Evolutionary conservation across 2,113 vertebrate species (phyloP), one percentile per base, ranked within the genome.

Genomic region (Semnornis frantzii): DNA sequence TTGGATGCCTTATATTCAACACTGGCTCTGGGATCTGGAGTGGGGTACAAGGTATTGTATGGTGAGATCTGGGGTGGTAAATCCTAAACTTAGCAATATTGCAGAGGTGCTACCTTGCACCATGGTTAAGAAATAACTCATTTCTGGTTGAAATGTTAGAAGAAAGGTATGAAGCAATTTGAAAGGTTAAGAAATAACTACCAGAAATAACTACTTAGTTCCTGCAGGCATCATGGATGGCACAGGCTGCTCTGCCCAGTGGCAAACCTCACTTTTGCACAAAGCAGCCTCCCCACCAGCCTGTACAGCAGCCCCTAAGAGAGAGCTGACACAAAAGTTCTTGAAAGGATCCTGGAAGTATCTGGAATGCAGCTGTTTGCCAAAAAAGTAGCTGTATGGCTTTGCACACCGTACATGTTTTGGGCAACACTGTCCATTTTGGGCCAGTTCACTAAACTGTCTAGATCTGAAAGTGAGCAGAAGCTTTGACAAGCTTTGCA

Each of bases 281-380:
- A 25, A 33, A 74, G 48, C 46, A 78, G 54, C 65, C 15, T 55
- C 46, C 31, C 16, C 81, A 15, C 5, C 42, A 19, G 30, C 27
- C 39, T 76, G 33, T 2, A 0, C 54, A 34, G 7, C 55, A 69
- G n/a, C 77, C 60, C 59, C 50, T 21, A 52, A 24, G 31, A n/a
- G 31, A 60, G 46, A 34, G 42, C 64, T 88, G 11, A 81, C 1
- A 5, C 30, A 25, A 2, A 0, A 0, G 34, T 20, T 66, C 58
- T 2, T 57, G 54, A 50, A 42, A 82, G 82, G 52, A 46, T 52
- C 30, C 75, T 71, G 46, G 30, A 87, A 87, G 25, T n/a, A 57
- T 33, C 46, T 34, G 48, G 30, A 63, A 52, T 12, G 6, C 3
- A 50, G 52, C 34, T 63, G n/a, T 34, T 83, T 68, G 80, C 42